Percentiles rank a stretch among this genome's conserved stretches.
Evolutionary conservation across 2,797 vertebrate genomes (phyloP).

Genomic region (Rhabdomys pumilio): DNA sequence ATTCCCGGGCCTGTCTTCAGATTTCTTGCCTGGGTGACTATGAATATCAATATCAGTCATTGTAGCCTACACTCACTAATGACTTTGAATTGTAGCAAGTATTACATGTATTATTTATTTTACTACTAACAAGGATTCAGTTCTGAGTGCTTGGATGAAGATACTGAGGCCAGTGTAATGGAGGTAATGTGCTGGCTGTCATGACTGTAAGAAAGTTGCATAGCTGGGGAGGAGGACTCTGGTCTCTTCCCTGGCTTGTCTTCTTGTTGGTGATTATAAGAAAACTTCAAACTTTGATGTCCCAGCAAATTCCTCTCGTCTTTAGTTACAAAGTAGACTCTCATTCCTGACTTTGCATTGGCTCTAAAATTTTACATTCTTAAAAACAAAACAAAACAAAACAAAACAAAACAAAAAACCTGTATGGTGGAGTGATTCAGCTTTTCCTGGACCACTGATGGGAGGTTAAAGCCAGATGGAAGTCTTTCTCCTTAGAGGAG

Average conservation of each 20-base stretch:
- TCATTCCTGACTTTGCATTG: background rate
- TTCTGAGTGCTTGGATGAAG: background rate
- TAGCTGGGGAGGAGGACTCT: background rate
- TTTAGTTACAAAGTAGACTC: background rate
- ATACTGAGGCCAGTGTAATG: background rate
- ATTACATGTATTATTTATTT: constrained; percentile 9
- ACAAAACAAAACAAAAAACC: background rate
- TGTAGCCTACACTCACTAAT: background rate
- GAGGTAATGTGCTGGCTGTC: background rate
- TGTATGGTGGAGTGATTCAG: background rate
- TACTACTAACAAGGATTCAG: background rate
- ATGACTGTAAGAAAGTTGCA: background rate
- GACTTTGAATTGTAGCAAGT: constrained; percentile 25
- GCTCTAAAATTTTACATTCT: background rate
- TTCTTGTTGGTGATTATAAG: background rate
- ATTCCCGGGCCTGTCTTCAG: constrained; percentile 7
- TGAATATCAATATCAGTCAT: background rate
- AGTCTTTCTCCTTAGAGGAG: constrained; percentile 10
- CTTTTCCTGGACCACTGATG: background rate
- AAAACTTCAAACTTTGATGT: background rate
- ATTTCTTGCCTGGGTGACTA: background rate
- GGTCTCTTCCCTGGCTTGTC: background rate
- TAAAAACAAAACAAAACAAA: background rate
- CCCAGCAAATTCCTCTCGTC: background rate
- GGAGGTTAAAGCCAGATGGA: background rate